Evolutionary conservation across 2,888 invertebrate genomes (phyloP), one percentile per base, ranked within the genome.

Genomic region (Chloroclysta siterata): DNA sequence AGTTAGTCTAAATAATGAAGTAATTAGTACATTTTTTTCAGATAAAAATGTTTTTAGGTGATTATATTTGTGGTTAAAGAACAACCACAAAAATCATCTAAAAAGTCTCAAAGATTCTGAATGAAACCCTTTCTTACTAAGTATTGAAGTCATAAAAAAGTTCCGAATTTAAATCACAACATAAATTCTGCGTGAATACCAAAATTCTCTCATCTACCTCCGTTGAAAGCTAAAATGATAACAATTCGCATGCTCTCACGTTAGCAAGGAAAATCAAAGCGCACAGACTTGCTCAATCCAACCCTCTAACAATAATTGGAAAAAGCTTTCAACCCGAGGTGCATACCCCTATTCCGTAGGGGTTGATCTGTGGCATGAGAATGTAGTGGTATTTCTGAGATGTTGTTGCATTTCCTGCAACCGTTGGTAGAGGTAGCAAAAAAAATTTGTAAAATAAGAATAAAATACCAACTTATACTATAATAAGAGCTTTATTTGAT

Each of bases 391-490:
- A 82, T 80, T 82, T 83, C 77, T 71, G 75, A 79, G 81, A 76
- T 71, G 71, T 79, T 59, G 81, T 72, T 88, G 90, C 90, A 90
- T 88, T 88, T 88, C 85, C 86, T 88, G 83, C 87, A 85, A 72
- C 76, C 65, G 5, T 75, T 75, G 53, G 84, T 83, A 89, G 48
- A 10, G 85, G 73, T 68, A 68, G 82, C 85, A 87, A 64, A 84
- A 73, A 42, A 56, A 53, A 42, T n/a, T n/a, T 11, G 3, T 14
- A 53, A 53, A 17, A 48, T 13, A 13, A 60, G 36, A 44, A n/a
- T 4, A 11, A 13, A 11, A 39, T 3, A 39, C n/a, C 39, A 39
- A 10, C 10, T 14, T 33, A 33, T n/a, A n/a, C n/a, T n/a, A n/a
- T n/a, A n/a, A n/a, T n/a, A n/a, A n/a, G n/a, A n/a, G n/a, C n/a